These are phyloP conservation scores for Rhinichthys klamathensis DNA, from an alignment of 2,113 vertebrate genomes.

Conservation along the genomic window DNA sequence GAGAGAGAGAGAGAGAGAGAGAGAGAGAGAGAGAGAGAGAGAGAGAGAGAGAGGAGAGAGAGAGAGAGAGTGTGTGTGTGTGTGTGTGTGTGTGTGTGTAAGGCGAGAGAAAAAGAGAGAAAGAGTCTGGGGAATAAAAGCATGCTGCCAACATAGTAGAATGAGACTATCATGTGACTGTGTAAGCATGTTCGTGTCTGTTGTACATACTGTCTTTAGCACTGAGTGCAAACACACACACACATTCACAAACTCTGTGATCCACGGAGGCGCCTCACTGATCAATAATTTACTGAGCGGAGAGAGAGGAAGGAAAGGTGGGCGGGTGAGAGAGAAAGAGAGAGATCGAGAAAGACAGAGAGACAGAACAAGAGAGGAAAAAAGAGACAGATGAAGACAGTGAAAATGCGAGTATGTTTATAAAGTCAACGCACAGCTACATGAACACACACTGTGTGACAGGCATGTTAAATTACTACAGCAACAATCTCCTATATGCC, in stretches of 20 bases:
- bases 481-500: neutral
- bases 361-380: conserved; percentile 25
- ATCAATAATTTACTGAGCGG: conserved; percentile 60
- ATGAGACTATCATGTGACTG: conserved; percentile 54
- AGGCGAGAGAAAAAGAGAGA: too few species aligned
- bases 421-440: neutral
- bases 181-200: conserved; percentile 36
- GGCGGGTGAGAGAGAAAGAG: conserved; percentile 29
- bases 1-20: too few species aligned
- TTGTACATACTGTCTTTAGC: conserved; percentile 47
- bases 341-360: conserved; percentile 39
- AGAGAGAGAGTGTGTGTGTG: neutral
- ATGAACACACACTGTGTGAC: neutral
- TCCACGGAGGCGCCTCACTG: conserved; percentile 47
- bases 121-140: conserved; percentile 42
- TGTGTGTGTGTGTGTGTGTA: too few species aligned
- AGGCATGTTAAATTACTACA: neutral
- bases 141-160: conserved; percentile 41
- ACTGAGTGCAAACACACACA: conserved; percentile 36
- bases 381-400: conserved; percentile 1
- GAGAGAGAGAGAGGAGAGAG: neutral
- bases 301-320: conserved; percentile 42
- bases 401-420: neutral
- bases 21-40: too few species aligned
- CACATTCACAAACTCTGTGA: conserved; percentile 37